phyloP scores from a whole-genome alignment of 2,113 vertebrate species.

The Microcebus griseorufus region DNA sequence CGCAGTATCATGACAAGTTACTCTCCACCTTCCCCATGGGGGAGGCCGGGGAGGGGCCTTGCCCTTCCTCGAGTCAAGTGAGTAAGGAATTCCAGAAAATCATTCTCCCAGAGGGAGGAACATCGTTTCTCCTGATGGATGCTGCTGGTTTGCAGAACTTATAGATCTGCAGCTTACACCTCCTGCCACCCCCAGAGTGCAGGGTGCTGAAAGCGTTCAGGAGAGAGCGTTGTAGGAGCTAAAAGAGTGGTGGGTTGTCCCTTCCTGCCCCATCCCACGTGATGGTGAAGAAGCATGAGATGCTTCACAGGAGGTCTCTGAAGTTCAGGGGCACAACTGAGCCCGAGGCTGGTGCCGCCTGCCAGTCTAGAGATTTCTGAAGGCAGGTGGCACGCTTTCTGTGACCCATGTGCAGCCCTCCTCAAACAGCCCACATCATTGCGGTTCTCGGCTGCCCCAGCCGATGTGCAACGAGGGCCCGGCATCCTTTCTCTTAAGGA shows the following conservation, averaged over 20 bases:
- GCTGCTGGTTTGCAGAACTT: background rate
- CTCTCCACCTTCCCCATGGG: background rate
- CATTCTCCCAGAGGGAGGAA: too few species aligned
- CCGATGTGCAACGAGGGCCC: background rate
- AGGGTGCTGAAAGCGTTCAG: too few species aligned
- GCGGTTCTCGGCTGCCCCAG: too few species aligned
- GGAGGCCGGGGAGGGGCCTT: background rate
- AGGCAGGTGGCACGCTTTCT: background rate
- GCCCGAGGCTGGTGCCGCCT: background rate
- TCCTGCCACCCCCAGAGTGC: fast-evolving
- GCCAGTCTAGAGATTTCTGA: background rate
- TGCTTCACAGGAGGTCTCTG: background rate
- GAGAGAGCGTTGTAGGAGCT: background rate
- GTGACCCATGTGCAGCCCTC: background rate
- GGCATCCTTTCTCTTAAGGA: background rate
- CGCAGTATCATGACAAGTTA: background rate
- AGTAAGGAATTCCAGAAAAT: background rate
- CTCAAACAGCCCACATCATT: background rate
- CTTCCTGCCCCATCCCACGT: background rate
- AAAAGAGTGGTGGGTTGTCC: fast-evolving
- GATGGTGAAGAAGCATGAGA: background rate
- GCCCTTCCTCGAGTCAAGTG: background rate
- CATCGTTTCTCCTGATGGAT: background rate
- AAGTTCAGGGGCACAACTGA: background rate
- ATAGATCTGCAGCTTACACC: background rate